Conservation (phyloP, 2,113 vertebrate genomes). For the Mustela nigripes region DNA sequence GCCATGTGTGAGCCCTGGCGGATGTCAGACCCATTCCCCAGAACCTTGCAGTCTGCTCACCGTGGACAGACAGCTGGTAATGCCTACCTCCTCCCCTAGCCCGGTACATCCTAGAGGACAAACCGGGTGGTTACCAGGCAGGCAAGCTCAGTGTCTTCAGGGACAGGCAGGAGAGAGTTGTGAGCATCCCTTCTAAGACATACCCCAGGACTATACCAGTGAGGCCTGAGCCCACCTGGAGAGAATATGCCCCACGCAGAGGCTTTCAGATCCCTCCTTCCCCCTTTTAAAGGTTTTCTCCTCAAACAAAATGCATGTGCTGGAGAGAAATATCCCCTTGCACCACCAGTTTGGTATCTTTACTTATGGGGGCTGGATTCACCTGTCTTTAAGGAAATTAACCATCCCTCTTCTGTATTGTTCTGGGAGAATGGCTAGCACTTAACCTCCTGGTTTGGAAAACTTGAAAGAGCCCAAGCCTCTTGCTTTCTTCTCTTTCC, state of each 20-base stretch:
- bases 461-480: neutral
- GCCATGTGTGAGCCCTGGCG: neutral
- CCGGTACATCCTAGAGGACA: neutral
- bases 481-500: neutral
- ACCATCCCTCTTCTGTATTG: neutral
- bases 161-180: neutral
- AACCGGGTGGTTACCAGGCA: neutral
- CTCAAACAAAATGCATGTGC: neutral
- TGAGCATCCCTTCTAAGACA: neutral
- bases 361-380: neutral
- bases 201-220: neutral
- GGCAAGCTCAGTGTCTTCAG: neutral
- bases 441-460: neutral
- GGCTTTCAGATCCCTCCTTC: neutral
- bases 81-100: neutral
- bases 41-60: neutral
- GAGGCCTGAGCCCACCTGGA: neutral
- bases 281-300: neutral
- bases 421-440: neutral
- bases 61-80: no score
- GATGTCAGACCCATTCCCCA: neutral
- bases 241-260: neutral
- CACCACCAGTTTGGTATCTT: neutral
- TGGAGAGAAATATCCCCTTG: neutral
- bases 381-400: neutral